Evolutionary conservation across 2,888 invertebrate genomes (phyloP).

Genomic region (Choreutis nemorana): DNA sequence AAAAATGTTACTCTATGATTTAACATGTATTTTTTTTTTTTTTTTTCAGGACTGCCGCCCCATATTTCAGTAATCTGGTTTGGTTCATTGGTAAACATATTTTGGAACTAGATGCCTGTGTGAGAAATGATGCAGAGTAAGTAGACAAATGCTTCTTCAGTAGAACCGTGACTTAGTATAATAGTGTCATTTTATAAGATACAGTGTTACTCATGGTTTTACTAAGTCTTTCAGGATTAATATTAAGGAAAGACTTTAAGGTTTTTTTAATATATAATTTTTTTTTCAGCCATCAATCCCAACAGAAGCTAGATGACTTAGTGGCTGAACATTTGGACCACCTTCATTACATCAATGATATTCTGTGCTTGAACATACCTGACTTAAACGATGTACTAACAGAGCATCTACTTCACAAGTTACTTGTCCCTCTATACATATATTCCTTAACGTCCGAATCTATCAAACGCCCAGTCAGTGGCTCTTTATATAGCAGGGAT

Average conservation of each 20-base stretch:
- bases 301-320: slow-evolving; percentile 88
- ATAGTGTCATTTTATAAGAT: too few relatives aligned
- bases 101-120: slow-evolving; percentile 92
- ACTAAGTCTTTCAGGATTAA: too few relatives aligned
- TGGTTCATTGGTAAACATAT: slow-evolving; percentile 99
- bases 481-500: slow-evolving; percentile 48
- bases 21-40: too few relatives aligned
- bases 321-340: slow-evolving; percentile 98
- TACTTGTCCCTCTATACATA: slow-evolving; percentile 93
- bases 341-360: slow-evolving; percentile 96
- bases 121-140: slow-evolving; percentile 95
- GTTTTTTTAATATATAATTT: slow-evolving; percentile 10
- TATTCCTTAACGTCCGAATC: slow-evolving; percentile 77
- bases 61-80: slow-evolving; percentile 97
- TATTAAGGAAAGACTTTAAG: too few relatives aligned
- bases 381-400: slow-evolving; percentile 93
- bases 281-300: slow-evolving; percentile 83
- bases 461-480: slow-evolving; percentile 24
- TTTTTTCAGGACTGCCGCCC: slow-evolving; percentile 84
- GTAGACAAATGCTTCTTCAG: slow-evolving; percentile 31
- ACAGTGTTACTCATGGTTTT: too few relatives aligned
- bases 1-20: too few relatives aligned
- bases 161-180: slow-evolving; percentile 6
- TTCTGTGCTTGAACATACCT: slow-evolving; percentile 89
- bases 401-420: slow-evolving; percentile 91